phyloP scores from a whole-genome alignment of 2,113 vertebrate genomes.

The Atherinomorus stipes region DNA sequence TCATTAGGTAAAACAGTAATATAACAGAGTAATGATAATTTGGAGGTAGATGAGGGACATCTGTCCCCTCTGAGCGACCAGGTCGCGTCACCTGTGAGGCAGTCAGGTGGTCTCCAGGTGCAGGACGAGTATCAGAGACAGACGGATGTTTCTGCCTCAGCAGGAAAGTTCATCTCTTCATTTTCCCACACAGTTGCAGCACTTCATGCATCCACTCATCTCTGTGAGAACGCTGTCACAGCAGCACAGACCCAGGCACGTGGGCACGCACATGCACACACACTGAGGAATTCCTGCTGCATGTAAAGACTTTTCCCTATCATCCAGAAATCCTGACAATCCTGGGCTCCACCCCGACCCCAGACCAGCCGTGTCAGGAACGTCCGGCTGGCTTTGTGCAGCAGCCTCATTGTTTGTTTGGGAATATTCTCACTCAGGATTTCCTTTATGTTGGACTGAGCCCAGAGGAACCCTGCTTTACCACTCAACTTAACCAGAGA shows the following conservation, averaged over 20 bases:
- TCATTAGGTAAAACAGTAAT: no score
- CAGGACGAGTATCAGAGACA: no score
- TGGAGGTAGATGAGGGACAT: no score
- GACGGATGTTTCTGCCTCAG: no score
- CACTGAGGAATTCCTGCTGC: not conserved
- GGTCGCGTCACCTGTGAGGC: no score
- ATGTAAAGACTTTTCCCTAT: slow-evolving; percentile 16
- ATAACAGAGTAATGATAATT: no score
- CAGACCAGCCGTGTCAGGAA: slow-evolving; percentile 40
- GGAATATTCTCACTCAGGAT: slow-evolving; percentile 69
- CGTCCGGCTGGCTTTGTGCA: slow-evolving; percentile 59
- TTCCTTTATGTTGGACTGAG: slow-evolving; percentile 67
- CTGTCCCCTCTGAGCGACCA: no score
- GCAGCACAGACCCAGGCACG: no score
- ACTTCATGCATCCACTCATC: no score
- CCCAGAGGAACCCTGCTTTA: slow-evolving; percentile 56
- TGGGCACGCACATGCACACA: slow-evolving; percentile 3
- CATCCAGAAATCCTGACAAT: slow-evolving; percentile 36
- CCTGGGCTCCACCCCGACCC: slow-evolving; percentile 11
- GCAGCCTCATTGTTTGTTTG: slow-evolving; percentile 54
- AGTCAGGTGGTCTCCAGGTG: no score
- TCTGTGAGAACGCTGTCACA: not conserved
- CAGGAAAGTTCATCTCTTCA: no score
- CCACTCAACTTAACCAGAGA: slow-evolving; percentile 48
- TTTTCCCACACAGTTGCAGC: no score